Evolutionary conservation across 2,113 vertebrate species (phyloP).

Genomic region (Megaceryle maxima): DNA sequence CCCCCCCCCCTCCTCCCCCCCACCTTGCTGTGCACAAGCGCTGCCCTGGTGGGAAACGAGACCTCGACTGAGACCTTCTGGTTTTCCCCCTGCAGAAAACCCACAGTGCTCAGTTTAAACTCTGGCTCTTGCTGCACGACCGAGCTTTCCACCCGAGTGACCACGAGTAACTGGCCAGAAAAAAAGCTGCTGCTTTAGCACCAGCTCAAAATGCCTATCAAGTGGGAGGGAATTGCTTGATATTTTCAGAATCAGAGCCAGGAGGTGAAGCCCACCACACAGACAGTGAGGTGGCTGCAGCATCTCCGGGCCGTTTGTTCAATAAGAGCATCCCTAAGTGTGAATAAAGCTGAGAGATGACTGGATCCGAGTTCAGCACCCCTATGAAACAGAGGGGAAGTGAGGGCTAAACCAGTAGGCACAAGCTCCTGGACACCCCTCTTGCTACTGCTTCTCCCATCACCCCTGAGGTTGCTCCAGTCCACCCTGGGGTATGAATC

Average conservation of each 20-base stretch:
- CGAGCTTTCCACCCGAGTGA: background rate
- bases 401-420: rapidly evolving
- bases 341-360: background rate
- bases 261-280: background rate
- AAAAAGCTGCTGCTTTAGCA: background rate
- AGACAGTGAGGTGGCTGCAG: background rate
- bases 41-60: background rate
- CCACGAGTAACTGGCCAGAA: background rate
- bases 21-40: background rate
- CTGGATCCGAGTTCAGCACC: background rate
- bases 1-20: background rate
- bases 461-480: background rate
- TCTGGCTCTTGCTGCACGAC: background rate
- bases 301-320: background rate
- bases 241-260: background rate
- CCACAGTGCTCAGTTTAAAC: background rate
- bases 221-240: background rate
- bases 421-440: rapidly evolving
- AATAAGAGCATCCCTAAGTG: rapidly evolving
- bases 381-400: rapidly evolving
- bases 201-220: background rate
- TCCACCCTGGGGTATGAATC: rapidly evolving
- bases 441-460: background rate
- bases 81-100: background rate
- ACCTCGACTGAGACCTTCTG: background rate